These are phyloP conservation scores for Agrochola lychnidis DNA, from an alignment of 2,888 invertebrate species.

Conservation along the genomic window DNA sequence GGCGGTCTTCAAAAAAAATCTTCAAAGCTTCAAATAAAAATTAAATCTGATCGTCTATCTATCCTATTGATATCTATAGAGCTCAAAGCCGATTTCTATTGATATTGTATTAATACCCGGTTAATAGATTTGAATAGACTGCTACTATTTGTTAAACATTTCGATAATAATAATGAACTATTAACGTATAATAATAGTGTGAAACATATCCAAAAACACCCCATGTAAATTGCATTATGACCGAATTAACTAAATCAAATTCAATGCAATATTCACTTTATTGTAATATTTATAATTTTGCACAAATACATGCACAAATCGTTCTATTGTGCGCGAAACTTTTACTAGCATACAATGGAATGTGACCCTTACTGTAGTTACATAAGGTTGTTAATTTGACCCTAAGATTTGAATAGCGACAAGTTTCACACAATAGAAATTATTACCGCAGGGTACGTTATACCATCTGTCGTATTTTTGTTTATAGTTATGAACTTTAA, in stretches of 20 bases:
- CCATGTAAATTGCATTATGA: conserved; percentile 29
- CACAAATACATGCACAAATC: conserved; percentile 65
- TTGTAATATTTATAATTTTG: conserved; percentile 51
- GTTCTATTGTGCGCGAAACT: conserved; percentile 59
- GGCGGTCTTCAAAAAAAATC: too few relatives aligned
- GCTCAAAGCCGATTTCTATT: neutral
- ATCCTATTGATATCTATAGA: too few relatives aligned
- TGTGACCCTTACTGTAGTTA: conserved; percentile 39
- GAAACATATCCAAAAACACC: conserved; percentile 20
- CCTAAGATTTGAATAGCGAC: conserved; percentile 63
- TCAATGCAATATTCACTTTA: conserved; percentile 46
- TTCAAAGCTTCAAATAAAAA: too few relatives aligned
- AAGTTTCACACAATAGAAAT: conserved; percentile 75
- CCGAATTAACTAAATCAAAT: conserved; percentile 53
- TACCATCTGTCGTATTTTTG: conserved; percentile 83
- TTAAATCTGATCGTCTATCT: too few relatives aligned
- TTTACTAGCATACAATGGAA: conserved; percentile 18
- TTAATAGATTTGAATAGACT: conserved; percentile 15
- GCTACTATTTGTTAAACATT: conserved; percentile 1
- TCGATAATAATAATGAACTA: conserved; percentile 21
- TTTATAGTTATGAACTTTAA: conserved; percentile 70
- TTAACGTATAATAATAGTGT: neutral
- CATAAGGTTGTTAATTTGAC: conserved; percentile 42
- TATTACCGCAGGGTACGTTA: conserved; percentile 75
- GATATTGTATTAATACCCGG: neutral